Evolutionary conservation across 1,140 invertebrate species (phyloP).

Genomic region (Drosophila malerkotliana): DNA sequence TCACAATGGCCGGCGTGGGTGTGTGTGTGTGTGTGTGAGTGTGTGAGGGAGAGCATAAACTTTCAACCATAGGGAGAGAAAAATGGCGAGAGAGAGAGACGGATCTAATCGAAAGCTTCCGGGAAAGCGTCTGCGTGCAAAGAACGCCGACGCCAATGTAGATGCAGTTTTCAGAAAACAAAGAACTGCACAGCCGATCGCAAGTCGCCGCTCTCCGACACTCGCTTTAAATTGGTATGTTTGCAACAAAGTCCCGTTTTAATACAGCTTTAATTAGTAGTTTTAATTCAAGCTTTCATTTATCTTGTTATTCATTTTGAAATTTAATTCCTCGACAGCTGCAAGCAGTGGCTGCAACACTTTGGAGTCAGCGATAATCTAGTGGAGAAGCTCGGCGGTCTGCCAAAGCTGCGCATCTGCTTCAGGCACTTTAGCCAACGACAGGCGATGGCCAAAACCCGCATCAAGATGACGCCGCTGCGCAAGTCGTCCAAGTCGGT

Average conservation of each 20-base stretch:
- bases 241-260: slow-evolving; percentile 1
- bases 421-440: slow-evolving; percentile 59
- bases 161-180: slow-evolving; percentile 70
- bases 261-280: neutral
- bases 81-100: slow-evolving; percentile 3
- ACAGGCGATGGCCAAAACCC: slow-evolving; percentile 76
- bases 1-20: neutral
- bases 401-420: slow-evolving; percentile 74
- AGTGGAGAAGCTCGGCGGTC: slow-evolving; percentile 62
- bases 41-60: neutral
- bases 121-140: slow-evolving; percentile 51
- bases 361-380: slow-evolving; percentile 57
- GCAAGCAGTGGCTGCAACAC: slow-evolving; percentile 65
- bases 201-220: slow-evolving; percentile 8
- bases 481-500: slow-evolving; percentile 62
- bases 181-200: slow-evolving; percentile 74
- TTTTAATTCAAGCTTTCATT: slow-evolving; percentile 19
- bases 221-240: slow-evolving; percentile 23
- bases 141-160: slow-evolving; percentile 42
- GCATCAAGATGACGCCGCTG: slow-evolving; percentile 78
- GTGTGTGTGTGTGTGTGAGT: neutral
- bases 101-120: slow-evolving; percentile 76
- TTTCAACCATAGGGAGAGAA: slow-evolving; percentile 1
- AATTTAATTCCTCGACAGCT: slow-evolving; percentile 52
- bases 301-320: slow-evolving; percentile 10